A percentile compares a stretch with the other conserved stretches of the same genome.
phyloP scores from a whole-genome alignment of 2,888 invertebrate species.

The Melanchra persicariae region DNA sequence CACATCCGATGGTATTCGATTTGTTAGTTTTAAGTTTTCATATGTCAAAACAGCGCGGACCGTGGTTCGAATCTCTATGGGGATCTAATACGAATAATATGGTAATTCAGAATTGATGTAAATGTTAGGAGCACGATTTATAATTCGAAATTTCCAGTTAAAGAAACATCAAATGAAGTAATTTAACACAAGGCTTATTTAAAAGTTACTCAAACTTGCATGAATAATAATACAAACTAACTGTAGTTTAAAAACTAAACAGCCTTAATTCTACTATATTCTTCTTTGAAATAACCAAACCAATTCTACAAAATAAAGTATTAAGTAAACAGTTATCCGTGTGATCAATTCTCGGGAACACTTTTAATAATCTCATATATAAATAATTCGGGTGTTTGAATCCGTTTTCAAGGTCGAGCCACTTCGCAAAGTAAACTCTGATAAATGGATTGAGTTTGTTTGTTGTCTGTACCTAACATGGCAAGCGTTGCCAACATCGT shows the following conservation, averaged over 20 bases:
- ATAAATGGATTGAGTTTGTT: constrained; percentile 79
- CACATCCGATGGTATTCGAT: constrained; percentile 63
- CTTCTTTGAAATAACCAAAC: constrained; percentile 15
- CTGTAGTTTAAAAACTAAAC: constrained; percentile 29
- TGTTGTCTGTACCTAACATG: constrained; percentile 62
- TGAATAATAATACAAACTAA: constrained; percentile 53
- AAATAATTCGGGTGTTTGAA: constrained; percentile 58
- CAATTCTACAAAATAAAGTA: constrained; percentile 5
- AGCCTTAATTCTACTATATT: constrained; percentile 38
- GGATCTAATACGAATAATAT: constrained; percentile 11
- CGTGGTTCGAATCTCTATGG: constrained; percentile 20
- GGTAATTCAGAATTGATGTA: constrained; percentile 1
- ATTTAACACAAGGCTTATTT: constrained; percentile 30
- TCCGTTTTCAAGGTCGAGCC: constrained; percentile 75
- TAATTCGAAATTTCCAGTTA: constrained; percentile 4
- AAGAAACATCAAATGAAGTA: constrained; percentile 27
- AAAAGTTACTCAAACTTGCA: constrained; percentile 30
- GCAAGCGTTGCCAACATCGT: constrained; percentile 65
- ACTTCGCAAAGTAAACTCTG: constrained; percentile 79
- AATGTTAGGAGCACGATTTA: constrained; percentile 11
- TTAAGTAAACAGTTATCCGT: constrained; percentile 17
- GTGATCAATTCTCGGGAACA: constrained; percentile 43
- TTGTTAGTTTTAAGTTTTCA: constrained; percentile 43
- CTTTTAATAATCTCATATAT: constrained; percentile 51
- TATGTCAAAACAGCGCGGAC: constrained; percentile 35